Base-by-base conservation (phyloP, 2,797 vertebrate species). In the Cryptoprocta ferox region DNA sequence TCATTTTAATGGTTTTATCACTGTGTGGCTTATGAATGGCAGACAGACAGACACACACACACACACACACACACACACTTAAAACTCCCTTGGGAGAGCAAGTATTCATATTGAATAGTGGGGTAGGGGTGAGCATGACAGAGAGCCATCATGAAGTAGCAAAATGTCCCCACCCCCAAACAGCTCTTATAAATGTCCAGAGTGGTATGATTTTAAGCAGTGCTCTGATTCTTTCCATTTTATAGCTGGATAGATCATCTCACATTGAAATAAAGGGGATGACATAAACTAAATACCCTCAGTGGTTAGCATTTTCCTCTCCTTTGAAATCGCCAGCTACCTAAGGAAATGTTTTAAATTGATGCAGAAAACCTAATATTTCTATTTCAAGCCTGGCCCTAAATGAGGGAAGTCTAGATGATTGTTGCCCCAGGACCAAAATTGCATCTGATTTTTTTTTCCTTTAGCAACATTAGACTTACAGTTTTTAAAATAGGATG, bases 281-380 rank as follows among this genome's bases (percentile, higher is more conserved):
- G 59, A 14, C 24, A 56, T 32, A 79, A 84, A 81, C 16, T 75
- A 61, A 94, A 79, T 63, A 6, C 10, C 9, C 24, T 66, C 35
- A 39, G 26, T 75, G 39, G 21, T 95, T 80, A 94, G 37, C 80
- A 42, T 42, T 39, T 83, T 90, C 65, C 75, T 59, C 53, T n/a
- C 6, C 42, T 90, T 95, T 83, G 4, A 91, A 89, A 78, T 73
- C 71, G 8, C 35, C 32, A 35, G 71, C 39, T 45, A 28, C 10
- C 82, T 91, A 79, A 91, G 56, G 15, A 75, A 91, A 68, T 73
- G 26, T 84, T 94, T 92, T 70, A 78, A 84, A 88, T 82, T 16
- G 66, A 83, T 61, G 12, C 6, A 94, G 28, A 86, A 80, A 88
- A 53, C 2, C 12, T n/a, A 30, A 30, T 4, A 28, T 70, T 80